A percentile compares a stretch with the other conserved stretches of the same genome.
Evolutionary conservation across 2,113 vertebrate genomes (phyloP).

Genomic region (Centrocercus urophasianus): DNA sequence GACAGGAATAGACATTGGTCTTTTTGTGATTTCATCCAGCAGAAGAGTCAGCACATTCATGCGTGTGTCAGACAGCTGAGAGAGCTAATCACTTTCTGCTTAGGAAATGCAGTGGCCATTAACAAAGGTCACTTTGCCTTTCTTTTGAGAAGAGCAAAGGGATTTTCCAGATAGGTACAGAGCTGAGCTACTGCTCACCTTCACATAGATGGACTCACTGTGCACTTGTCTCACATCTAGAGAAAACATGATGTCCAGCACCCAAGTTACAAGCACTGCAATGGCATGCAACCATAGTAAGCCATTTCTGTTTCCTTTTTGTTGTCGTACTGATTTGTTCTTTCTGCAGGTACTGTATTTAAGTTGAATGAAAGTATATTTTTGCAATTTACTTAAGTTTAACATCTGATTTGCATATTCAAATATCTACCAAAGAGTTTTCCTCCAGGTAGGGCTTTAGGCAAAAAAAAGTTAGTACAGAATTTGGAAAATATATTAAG

Average conservation of each 20-base stretch:
- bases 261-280: background rate
- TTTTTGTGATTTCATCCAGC: slow-evolving; percentile 2
- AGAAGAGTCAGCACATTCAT: background rate
- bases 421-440: slow-evolving; percentile 33
- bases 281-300: background rate
- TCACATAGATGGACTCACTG: background rate
- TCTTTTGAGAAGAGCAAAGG: background rate
- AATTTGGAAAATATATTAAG: slow-evolving; percentile 64
- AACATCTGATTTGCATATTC: slow-evolving; percentile 8
- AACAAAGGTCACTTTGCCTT: background rate
- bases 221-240: background rate
- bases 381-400: slow-evolving; percentile 8
- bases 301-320: background rate
- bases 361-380: background rate
- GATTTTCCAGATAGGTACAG: background rate
- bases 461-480: background rate
- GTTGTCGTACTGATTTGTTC: background rate
- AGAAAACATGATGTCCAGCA: background rate
- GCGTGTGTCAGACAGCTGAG: background rate
- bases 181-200: background rate
- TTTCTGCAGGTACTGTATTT: background rate
- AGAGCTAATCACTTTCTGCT: background rate
- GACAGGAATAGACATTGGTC: background rate
- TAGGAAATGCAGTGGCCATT: background rate
- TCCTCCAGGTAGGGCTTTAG: background rate